These are phyloP conservation scores for Misgurnus mizolepis DNA, from an alignment of 2,113 vertebrate genomes.

Conservation along the genomic window DNA sequence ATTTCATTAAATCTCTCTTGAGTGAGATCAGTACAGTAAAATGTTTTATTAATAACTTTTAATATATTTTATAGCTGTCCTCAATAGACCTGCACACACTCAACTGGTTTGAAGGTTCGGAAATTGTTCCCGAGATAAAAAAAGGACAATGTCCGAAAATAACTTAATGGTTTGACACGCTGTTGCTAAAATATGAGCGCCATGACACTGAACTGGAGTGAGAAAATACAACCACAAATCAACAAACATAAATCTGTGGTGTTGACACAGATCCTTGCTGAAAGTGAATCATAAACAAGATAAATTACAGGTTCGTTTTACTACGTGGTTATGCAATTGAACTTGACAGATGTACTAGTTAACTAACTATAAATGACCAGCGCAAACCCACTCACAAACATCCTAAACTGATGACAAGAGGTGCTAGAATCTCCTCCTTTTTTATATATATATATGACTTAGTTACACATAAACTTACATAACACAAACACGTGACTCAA, in stretches of 20 bases:
- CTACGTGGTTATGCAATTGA: not conserved
- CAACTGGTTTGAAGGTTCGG: not conserved
- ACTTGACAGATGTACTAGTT: not conserved
- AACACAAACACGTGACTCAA: not conserved
- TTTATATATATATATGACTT: not conserved
- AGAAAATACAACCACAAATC: not conserved
- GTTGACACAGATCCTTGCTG: not conserved
- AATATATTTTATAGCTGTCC: no score
- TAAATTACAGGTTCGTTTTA: not conserved
- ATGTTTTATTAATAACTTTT: no score
- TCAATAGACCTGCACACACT: no score
- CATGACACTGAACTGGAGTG: not conserved
- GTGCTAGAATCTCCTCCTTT: not conserved
- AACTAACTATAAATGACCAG: not conserved
- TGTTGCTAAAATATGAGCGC: not conserved
- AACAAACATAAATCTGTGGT: not conserved
- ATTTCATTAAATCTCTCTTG: no score
- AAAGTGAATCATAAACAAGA: not conserved
- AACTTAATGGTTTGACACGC: not conserved
- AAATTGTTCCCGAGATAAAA: not conserved
- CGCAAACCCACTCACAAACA: constrained; percentile 11
- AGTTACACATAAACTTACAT: not conserved
- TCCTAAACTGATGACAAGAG: not conserved
- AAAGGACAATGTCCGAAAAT: not conserved
- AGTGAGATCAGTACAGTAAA: no score